Base-by-base conservation (phyloP, 1,140 invertebrate species). In the Brachystomella parvula region DNA sequence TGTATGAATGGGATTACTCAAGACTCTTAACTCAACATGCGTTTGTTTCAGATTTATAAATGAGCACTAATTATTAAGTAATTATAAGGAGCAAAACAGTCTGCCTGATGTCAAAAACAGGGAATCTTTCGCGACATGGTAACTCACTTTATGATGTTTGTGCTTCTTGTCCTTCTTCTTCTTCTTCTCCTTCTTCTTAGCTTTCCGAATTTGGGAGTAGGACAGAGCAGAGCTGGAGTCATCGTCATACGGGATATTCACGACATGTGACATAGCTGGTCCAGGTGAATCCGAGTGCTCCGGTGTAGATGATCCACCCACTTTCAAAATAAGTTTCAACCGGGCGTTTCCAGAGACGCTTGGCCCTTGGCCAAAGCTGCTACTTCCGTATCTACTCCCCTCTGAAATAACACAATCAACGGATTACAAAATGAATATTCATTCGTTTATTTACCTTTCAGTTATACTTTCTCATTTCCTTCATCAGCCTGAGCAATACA, bases 131-230 rank as follows among this genome's bases (percentile, higher is more conserved):
- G 44, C 44, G 15, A 47, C 44, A 15, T 47, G 21, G 26, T 2
- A 28, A 49, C 26, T 32, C 67, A 82, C 81, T 73, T 89, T 88
- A 72, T 87, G 85, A 76, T 89, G 86, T 64, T 78, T 78, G 32
- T 79, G 77, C 61, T 80, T 79, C 61, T 87, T 86, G 67, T 87
- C 77, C 67, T 81, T 81, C 63, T 86, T 83, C 74, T 86, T 86
- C 75, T 87, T 88, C 76, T 88, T 89, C 71, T 88, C 88, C 74
- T 89, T 89, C 76, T 88, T 88, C 74, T 88, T 89, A 0, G 84
- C 77, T 70, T 89, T 88, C 69, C 88, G 88, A 66, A 1, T 76
- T 71, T 58, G 71, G 64, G 65, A 62, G 56, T 64, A 69, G 12
- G 67, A 64, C 47, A 64, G 19, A 12, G 71, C 66, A 21, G 61